Conservation (phyloP, 1,140 invertebrate species). For the Physella acuta region DNA sequence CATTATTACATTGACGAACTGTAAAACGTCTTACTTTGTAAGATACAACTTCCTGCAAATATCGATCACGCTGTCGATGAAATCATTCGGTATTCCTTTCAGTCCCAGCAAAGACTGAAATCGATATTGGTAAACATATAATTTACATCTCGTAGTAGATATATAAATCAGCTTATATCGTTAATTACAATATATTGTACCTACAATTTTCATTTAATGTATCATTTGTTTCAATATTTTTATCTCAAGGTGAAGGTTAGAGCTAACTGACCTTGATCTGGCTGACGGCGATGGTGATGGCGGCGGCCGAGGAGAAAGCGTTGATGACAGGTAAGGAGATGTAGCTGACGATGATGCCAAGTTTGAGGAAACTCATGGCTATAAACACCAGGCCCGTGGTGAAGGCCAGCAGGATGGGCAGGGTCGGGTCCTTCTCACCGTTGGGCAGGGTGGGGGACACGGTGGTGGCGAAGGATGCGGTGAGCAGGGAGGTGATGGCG, state of each 20-base stretch:
- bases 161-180: no score
- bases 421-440: background rate
- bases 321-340: conserved; percentile 87
- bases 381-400: background rate
- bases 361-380: background rate
- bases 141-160: no score
- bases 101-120: background rate
- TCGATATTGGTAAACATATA: no score
- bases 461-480: background rate
- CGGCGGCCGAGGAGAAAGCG: conserved; percentile 85
- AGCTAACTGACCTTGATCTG: conserved; percentile 77
- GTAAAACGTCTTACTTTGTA: background rate
- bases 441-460: background rate
- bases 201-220: no score
- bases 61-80: background rate
- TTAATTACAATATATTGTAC: no score
- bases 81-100: background rate
- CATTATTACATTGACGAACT: background rate
- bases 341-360: conserved; percentile 81
- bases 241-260: no score
- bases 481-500: background rate
- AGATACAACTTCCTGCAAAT: background rate
- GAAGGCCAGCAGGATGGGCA: background rate
- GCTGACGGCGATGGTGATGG: conserved; percentile 84
- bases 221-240: no score